Evolutionary conservation across 1,140 invertebrate species (phyloP), one percentile per base, ranked within the genome.

Genomic region (Aphaenogaster ashmeadi): DNA sequence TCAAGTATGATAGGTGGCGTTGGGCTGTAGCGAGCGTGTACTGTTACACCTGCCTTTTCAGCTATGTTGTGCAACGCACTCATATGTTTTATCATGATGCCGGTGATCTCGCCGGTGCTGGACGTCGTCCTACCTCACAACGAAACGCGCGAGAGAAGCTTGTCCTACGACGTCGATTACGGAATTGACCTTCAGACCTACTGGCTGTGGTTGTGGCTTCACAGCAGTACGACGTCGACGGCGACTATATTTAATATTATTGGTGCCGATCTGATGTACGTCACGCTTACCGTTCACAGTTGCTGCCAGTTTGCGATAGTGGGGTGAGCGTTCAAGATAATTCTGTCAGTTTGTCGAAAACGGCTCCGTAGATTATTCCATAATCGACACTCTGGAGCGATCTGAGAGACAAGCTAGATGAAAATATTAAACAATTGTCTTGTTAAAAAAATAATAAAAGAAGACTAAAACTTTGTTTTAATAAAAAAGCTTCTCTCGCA

Each of bases 171-270:
- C 3, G 18, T 69, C 9, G 66, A 69, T 44, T 69, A 69, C 11
- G 66, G 66, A 0, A 21, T 69, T 69, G 66, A 69, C 8, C n/a
- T 44, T 9, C 66, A 69, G 18, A 21, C 38, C 3, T 9, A 69
- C n/a, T 69, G 66, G 66, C 9, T 69, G 7, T 69, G 66, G 66
- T 21, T 69, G 18, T 69, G 66, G 66, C 9, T 69, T 7, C 66
- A 69, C n/a, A 69, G n/a, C 3, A 69, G n/a, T 47, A 27, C n/a
- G n/a, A 21, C 66, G 11, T 41, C n/a, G 11, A 21, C 38, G 8
- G n/a, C 41, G 1, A 21, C n/a, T 69, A 44, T 69, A 47, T 44
- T 44, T 5, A 69, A 69, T 27, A 69, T 27, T n/a, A 44, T 69
- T 21, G 66, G 38, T 2, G 66, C 66, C 38, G 66, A 69, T 69